phyloP scores from a whole-genome alignment of 2,888 invertebrate species.

The Drosophila ezoana region DNA sequence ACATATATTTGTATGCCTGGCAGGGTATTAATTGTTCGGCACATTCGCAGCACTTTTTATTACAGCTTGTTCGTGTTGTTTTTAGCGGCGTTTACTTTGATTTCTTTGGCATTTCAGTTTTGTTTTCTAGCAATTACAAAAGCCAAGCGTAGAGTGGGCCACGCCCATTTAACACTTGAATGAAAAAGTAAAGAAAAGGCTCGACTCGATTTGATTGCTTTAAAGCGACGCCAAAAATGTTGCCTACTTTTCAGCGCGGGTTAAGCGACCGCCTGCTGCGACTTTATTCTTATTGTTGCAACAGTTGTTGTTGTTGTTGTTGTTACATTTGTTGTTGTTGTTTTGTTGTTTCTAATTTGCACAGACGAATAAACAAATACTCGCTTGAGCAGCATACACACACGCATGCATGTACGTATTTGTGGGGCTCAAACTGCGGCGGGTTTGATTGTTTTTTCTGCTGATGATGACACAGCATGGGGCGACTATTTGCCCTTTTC shows the following conservation, averaged over 20 bases:
- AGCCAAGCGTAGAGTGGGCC: conserved; percentile 34
- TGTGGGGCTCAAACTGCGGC: not conserved
- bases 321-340: not conserved
- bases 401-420: not conserved
- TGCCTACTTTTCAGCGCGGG: conserved; percentile 48
- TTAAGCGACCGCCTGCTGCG: not conserved
- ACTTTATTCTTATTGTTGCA: conserved; percentile 14
- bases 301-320: conserved; percentile 11
- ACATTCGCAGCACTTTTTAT: not conserved
- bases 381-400: not conserved
- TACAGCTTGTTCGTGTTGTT: not conserved
- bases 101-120: conserved; percentile 25
- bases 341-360: conserved; percentile 43
- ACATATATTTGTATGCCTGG: too few species aligned
- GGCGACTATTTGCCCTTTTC: conserved; percentile 15
- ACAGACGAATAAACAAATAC: conserved; percentile 55
- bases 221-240: conserved; percentile 29
- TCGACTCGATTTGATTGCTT: conserved; percentile 52
- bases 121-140: conserved; percentile 39
- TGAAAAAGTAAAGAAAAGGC: not conserved
- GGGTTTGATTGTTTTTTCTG: conserved; percentile 10
- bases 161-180: conserved; percentile 1
- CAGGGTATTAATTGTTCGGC: conserved; percentile 23
- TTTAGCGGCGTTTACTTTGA: conserved; percentile 37
- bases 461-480: conserved; percentile 22